A percentile compares a stretch with the other conserved stretches of the same genome.
Evolutionary conservation across 53 echinoderm and acorn worm species (phyloP).

Genomic region (Glandiceps talaboti): DNA sequence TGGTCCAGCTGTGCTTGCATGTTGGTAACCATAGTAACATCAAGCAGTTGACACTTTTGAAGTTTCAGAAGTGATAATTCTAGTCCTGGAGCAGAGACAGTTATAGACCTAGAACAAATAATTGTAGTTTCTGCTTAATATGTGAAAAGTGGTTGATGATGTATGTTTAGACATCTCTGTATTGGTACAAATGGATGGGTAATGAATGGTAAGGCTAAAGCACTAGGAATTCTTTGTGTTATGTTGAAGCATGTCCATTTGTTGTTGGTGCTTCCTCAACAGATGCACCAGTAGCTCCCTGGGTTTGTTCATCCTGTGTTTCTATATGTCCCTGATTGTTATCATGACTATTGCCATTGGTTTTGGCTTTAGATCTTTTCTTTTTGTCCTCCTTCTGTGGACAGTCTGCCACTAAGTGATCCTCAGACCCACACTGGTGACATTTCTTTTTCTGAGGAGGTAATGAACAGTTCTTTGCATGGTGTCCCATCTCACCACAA

Average conservation of each 20-base stretch:
- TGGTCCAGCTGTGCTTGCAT: no score
- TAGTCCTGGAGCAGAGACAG: no score
- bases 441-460: constrained; percentile 85
- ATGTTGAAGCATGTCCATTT: neutral
- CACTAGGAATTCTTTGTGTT: no score
- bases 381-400: constrained; percentile 71
- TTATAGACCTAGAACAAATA: no score
- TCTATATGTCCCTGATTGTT: constrained; percentile 9
- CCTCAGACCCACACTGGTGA: constrained; percentile 87
- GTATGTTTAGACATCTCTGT: no score
- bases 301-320: constrained; percentile 2
- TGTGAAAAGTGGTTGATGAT: no score
- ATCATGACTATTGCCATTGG: constrained; percentile 1
- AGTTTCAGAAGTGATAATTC: no score
- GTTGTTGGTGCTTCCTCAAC: neutral
- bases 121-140: no score
- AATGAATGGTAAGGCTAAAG: no score
- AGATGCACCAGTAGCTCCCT: neutral
- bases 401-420: constrained; percentile 93
- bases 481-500: constrained; percentile 87
- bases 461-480: constrained; percentile 88
- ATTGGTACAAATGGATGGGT: no score
- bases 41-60: no score
- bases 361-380: constrained; percentile 23
- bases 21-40: no score